Conservation (phyloP, 1,140 invertebrate species). For the Drosophila bocqueti region DNA sequence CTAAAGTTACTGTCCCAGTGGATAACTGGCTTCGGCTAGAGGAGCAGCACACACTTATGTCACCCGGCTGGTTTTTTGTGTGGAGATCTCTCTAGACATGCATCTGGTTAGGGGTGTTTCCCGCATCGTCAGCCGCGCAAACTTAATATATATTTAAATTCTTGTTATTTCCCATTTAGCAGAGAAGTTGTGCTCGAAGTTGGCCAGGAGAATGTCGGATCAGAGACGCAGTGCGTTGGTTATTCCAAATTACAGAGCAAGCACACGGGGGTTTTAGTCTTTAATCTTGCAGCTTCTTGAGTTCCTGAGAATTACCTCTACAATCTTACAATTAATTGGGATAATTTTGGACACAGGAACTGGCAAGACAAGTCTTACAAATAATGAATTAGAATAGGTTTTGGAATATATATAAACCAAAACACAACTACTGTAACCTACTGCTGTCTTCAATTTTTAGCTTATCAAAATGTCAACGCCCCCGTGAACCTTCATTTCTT, state of each 20-base stretch:
- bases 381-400: not conserved
- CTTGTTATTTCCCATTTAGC: conserved; percentile 33
- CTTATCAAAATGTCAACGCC: conserved; percentile 41
- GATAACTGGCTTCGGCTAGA: conserved; percentile 30
- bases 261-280: not conserved
- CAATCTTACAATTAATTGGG: not conserved
- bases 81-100: conserved; percentile 13
- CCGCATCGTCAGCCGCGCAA: conserved; percentile 17
- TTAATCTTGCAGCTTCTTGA: not conserved
- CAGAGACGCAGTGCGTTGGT: not conserved
- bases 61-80: conserved; percentile 26
- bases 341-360: not conserved
- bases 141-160: conserved; percentile 29
- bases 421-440: not conserved
- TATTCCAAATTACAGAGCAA: not conserved
- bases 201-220: not conserved
- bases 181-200: not conserved
- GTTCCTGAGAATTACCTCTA: not conserved
- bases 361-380: not conserved
- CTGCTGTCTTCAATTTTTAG: not conserved
- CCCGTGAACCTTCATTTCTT: conserved; percentile 18
- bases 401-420: not conserved
- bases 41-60: conserved; percentile 25
- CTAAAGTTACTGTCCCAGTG: conserved; percentile 9
- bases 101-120: conserved; percentile 31